Conservation (phyloP, 2,888 invertebrate species). For the Malthinus flaveolus region DNA sequence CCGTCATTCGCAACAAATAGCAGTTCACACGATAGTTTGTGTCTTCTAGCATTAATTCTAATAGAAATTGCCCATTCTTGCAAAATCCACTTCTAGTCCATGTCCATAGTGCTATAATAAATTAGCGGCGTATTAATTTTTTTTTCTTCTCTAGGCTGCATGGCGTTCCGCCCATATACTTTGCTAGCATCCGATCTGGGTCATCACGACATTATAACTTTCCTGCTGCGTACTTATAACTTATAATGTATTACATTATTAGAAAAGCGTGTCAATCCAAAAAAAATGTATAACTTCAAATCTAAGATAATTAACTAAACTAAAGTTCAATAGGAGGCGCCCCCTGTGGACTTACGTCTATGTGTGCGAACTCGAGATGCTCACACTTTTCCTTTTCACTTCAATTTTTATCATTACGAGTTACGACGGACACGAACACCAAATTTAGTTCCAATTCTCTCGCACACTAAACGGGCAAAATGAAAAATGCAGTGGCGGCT, state of each 20-base stretch:
- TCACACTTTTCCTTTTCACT: too few species aligned
- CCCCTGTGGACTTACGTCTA: too few species aligned
- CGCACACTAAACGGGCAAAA: too few species aligned
- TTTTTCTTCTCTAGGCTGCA: conserved; percentile 36
- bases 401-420: too few species aligned
- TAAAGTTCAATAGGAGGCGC: too few species aligned
- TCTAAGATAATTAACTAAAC: too few species aligned
- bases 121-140: conserved; percentile 41
- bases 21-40: conserved; percentile 40
- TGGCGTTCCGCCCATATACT: conserved; percentile 40
- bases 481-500: too few species aligned
- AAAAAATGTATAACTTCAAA: neutral
- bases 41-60: conserved; percentile 36
- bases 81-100: conserved; percentile 32
- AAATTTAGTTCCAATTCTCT: too few species aligned
- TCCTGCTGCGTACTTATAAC: conserved; percentile 24
- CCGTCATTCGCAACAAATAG: conserved; percentile 37
- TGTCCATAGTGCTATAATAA: conserved; percentile 38
- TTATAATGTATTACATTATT: conserved; percentile 7
- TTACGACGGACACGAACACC: too few species aligned
- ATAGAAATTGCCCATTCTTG: conserved; percentile 38
- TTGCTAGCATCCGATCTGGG: conserved; percentile 39
- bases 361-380: too few species aligned
- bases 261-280: conserved; percentile 4
- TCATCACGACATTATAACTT: conserved; percentile 40